Percentiles rank a stretch among this genome's conserved stretches.
Conservation (phyloP, 1,140 invertebrate species). For the Drosophila pectinifera region DNA sequence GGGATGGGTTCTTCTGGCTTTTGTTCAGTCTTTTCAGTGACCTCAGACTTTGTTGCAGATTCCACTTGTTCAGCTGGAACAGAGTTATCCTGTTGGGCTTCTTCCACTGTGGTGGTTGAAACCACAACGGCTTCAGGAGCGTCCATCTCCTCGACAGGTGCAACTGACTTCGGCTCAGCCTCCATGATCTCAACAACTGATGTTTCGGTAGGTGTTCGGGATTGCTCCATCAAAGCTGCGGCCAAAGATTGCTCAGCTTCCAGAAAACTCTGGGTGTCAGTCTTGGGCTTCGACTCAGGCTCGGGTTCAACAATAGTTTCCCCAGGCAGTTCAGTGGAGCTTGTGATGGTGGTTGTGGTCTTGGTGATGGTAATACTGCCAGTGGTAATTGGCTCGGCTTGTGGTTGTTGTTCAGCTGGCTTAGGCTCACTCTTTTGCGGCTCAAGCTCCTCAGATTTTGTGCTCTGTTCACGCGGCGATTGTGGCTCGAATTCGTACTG, state of each 20-base stretch:
- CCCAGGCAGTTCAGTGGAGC: background rate
- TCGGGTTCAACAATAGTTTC: background rate
- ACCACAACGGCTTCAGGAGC: background rate
- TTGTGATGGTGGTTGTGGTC: slow-evolving; percentile 42
- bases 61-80: background rate
- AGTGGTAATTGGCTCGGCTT: slow-evolving; percentile 11
- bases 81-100: background rate
- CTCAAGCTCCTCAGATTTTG: slow-evolving; percentile 19
- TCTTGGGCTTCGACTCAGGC: slow-evolving; percentile 33
- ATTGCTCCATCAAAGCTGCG: slow-evolving; percentile 26
- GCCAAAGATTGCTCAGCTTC: slow-evolving; percentile 41
- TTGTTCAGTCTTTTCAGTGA: slow-evolving; percentile 24
- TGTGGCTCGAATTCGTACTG: slow-evolving; percentile 70
- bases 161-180: background rate
- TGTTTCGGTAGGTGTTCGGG: background rate
- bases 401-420: slow-evolving; percentile 9
- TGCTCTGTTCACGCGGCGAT: slow-evolving; percentile 27
- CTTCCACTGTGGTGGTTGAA: slow-evolving; percentile 1
- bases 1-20: background rate
- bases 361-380: slow-evolving; percentile 56
- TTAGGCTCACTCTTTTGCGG: slow-evolving; percentile 19
- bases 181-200: background rate
- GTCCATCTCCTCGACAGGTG: background rate
- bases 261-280: slow-evolving; percentile 52
- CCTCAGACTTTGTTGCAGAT: slow-evolving; percentile 11